Evolutionary conservation across 2,797 vertebrate species (phyloP).

Genomic region (Orestias chungarensis): DNA sequence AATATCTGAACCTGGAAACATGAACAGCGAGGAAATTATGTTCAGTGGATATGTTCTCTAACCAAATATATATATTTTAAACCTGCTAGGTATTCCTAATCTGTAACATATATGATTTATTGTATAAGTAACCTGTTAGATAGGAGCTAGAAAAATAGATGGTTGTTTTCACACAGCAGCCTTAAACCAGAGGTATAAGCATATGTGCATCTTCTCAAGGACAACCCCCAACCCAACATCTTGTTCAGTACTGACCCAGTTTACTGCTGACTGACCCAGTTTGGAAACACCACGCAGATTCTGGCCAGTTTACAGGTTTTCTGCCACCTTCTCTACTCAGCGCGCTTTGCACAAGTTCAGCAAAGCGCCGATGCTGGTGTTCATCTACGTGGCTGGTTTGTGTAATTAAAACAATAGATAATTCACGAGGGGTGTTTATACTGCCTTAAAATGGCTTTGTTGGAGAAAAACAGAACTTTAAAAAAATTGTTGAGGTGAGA

Average conservation of each 20-base stretch:
- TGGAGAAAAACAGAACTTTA: too few relatives aligned
- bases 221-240: constrained; percentile 7
- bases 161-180: neutral
- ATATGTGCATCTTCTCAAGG: constrained; percentile 1
- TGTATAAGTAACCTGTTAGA: neutral
- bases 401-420: neutral
- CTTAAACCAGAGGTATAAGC: constrained; percentile 3
- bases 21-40: neutral
- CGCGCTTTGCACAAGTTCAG: constrained; percentile 48
- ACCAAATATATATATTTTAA: too few relatives aligned
- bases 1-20: neutral
- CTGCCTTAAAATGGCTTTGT: fast-evolving
- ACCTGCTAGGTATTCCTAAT: neutral
- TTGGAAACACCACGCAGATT: constrained; percentile 15
- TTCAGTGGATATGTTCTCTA: neutral
- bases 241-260: constrained; percentile 39
- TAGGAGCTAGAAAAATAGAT: neutral
- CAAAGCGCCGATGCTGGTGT: constrained; percentile 26
- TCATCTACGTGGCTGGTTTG: constrained; percentile 7
- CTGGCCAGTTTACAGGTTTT: constrained; percentile 14
- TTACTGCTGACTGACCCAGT: constrained; percentile 58
- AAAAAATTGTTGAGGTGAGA: fast-evolving
- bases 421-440: fast-evolving
- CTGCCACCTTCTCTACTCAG: constrained; percentile 35
- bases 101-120: neutral